phyloP scores from a whole-genome alignment of 2,113 vertebrate species.

The Meriones unguiculatus region DNA sequence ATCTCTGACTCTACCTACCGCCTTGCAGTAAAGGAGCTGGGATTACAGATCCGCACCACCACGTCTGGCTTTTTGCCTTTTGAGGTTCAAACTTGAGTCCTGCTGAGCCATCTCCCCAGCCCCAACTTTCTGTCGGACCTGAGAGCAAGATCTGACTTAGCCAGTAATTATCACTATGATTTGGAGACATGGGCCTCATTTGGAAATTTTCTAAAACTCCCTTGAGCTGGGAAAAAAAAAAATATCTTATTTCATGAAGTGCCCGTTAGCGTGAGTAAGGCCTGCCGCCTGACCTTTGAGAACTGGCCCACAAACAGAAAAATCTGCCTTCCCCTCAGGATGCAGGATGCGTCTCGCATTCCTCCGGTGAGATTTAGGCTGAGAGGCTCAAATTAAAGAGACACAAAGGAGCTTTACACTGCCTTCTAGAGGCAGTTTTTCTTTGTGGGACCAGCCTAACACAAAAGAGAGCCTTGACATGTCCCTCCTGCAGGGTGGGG shows the following conservation, averaged over 20 bases:
- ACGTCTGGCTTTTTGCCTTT: neutral
- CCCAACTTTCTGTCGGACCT: neutral
- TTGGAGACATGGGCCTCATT: slow-evolving; percentile 51
- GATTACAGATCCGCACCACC: no score
- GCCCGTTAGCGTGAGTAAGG: slow-evolving; percentile 63
- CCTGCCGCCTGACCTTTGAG: slow-evolving; percentile 71
- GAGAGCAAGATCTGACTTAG: slow-evolving; percentile 43
- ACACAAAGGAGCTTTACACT: slow-evolving; percentile 69
- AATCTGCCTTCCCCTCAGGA: slow-evolving; percentile 25
- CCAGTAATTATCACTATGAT: slow-evolving; percentile 53
- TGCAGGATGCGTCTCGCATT: slow-evolving; percentile 48
- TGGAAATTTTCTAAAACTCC: slow-evolving; percentile 60
- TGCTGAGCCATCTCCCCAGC: neutral
- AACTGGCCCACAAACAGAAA: slow-evolving; percentile 56
- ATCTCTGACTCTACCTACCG: neutral
- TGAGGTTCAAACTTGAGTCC: neutral
- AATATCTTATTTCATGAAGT: slow-evolving; percentile 53
- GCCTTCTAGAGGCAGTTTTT: slow-evolving; percentile 63
- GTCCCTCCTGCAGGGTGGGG: neutral
- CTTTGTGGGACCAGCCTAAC: slow-evolving; percentile 32
- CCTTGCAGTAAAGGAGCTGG: neutral
- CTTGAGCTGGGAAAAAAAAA: neutral
- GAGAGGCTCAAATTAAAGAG: slow-evolving; percentile 66
- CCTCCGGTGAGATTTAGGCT: slow-evolving; percentile 40
- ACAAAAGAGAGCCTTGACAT: neutral